Base-by-base conservation (phyloP, 1,140 invertebrate genomes). In the Zeugodacus cucurbitae region DNA sequence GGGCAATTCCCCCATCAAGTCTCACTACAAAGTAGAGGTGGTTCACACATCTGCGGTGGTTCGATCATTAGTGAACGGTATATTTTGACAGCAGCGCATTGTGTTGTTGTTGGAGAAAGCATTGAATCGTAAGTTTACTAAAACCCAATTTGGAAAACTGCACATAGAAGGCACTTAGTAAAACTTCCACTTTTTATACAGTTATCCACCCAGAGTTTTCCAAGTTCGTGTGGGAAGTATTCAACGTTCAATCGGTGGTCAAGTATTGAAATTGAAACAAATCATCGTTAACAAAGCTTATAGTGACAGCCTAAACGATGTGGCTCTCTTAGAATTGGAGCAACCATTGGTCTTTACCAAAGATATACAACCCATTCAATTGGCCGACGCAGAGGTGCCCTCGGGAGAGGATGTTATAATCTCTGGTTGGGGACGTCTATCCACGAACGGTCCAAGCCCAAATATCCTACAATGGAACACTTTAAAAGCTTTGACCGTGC, bases 281-380 rank as follows among this genome's bases (percentile, higher is more conserved):
- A 89, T 93, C 41, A 74, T 91, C 20, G 90, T 91, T n/a, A 91
- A 93, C 82, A 67, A 82, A 22, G 74, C 86, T 2, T 93, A 90
- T 85, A 34, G 89, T 0, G 70, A 88, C 3, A 90, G 90, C 0
- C 64, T 90, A 7, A 92, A 92, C 86, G 89, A 93, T 29, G 37
- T 93, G 87, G 92, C 92, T 20, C 82, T 93, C n/a, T 17, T 93
- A 32, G 64, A 91, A 82, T 89, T 93, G 34, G 88, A 90, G 57
- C 22, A 87, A 0, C 87, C 90, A 1, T 64, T 93, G 0, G 89
- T 87, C 0, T 88, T 90, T 37, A 91, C 89, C 48, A 89, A 88
- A 22, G 89, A 93, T 8, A 91, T 90, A 0, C 85, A 91, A 62
- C 86, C 90, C 54, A 91, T 93, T 22, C 87, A 82, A 0, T 32